Conservation (phyloP, 2,113 vertebrate genomes). For the Microtus ochrogaster region DNA sequence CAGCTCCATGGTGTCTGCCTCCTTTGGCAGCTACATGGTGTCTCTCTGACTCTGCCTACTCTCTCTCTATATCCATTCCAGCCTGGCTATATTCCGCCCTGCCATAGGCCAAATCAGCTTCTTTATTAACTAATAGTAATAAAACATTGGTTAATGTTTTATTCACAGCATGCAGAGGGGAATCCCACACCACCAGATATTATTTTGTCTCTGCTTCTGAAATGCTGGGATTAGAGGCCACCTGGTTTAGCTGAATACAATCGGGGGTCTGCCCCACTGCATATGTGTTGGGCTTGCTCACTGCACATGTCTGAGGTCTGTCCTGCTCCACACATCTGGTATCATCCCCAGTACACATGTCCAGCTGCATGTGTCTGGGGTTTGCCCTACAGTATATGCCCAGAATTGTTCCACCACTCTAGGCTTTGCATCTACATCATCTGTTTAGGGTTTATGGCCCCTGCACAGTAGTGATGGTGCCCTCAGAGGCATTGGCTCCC, state of each 20-base stretch:
- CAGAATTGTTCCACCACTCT: neutral
- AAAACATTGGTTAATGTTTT: too few species aligned
- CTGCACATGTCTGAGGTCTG: neutral
- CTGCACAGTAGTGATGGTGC: neutral
- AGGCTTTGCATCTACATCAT: neutral
- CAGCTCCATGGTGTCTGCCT: too few species aligned
- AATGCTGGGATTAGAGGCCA: fast-evolving
- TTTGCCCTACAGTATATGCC: too few species aligned
- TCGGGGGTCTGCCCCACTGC: neutral
- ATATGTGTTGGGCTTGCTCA: neutral
- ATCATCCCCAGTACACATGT: too few species aligned
- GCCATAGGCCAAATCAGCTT: too few species aligned
- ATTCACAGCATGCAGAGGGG: too few species aligned
- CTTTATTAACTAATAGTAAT: too few species aligned
- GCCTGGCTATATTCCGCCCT: too few species aligned
- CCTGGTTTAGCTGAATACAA: neutral
- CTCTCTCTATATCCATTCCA: too few species aligned
- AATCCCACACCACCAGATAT: neutral
- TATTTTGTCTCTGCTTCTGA: neutral
- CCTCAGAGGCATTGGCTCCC: neutral
- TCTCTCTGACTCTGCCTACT: too few species aligned
- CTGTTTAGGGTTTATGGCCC: neutral
- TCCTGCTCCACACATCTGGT: neutral
- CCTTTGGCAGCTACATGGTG: too few species aligned
- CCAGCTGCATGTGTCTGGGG: neutral